Evolutionary conservation across 2,113 vertebrate genomes (phyloP).

Genomic region (Piprites chloris): DNA sequence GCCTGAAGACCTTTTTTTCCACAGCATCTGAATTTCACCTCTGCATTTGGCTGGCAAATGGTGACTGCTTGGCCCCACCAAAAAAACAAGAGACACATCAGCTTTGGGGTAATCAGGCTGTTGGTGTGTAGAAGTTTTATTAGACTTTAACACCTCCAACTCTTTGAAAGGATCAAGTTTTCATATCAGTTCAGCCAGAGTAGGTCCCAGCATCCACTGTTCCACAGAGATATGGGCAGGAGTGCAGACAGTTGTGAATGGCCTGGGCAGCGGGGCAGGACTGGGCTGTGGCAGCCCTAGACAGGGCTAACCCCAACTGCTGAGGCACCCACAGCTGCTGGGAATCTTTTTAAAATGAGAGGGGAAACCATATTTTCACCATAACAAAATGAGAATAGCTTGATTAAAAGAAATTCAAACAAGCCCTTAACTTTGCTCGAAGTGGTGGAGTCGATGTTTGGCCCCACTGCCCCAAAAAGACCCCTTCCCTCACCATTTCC

Average conservation of each 20-base stretch:
- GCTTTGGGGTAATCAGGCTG: neutral
- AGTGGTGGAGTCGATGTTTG: neutral
- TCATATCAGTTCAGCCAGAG: neutral
- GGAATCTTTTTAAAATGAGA: neutral
- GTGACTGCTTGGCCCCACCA: neutral
- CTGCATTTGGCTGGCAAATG: neutral
- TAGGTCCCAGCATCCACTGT: fast-evolving
- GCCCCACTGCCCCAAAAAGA: neutral
- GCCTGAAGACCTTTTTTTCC: neutral
- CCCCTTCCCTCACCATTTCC: neutral
- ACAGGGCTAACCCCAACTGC: neutral
- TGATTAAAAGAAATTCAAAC: constrained; percentile 36
- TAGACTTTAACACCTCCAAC: neutral
- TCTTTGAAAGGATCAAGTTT: neutral
- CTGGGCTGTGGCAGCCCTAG: neutral
- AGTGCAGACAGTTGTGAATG: neutral
- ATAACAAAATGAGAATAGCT: constrained; percentile 11
- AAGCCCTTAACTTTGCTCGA: neutral
- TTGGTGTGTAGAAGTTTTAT: neutral
- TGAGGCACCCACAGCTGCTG: neutral
- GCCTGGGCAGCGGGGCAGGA: neutral
- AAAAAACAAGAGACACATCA: neutral
- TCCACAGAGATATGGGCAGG: neutral
- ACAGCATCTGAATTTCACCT: neutral
- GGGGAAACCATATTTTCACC: neutral